phyloP scores from a whole-genome alignment of 35 echinoderm and acorn worm genomes.

The Ptychodera flava region DNA sequence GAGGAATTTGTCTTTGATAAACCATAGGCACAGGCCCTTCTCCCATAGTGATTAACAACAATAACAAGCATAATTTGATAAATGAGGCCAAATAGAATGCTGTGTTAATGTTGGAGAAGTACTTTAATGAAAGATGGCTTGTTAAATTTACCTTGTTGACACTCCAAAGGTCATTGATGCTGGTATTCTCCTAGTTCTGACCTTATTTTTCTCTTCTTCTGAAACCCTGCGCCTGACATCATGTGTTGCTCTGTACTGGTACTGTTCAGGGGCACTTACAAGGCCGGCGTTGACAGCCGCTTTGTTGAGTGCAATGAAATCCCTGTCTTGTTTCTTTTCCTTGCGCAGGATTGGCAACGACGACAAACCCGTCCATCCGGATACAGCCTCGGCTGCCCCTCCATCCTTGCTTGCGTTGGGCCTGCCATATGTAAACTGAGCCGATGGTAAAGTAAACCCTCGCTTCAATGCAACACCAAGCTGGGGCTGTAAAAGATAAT shows the following conservation, averaged over 20 bases:
- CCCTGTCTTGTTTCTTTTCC: slow-evolving; percentile 83
- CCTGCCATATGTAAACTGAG: slow-evolving; percentile 84
- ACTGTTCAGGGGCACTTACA: slow-evolving; percentile 85
- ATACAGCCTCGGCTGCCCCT: slow-evolving; percentile 75
- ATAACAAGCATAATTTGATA: too few relatives aligned
- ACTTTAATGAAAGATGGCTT: too few relatives aligned
- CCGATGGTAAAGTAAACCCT: slow-evolving; percentile 71
- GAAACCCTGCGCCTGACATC: slow-evolving; percentile 79
- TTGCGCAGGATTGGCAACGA: slow-evolving; percentile 36
- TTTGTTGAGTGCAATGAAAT: slow-evolving; percentile 95
- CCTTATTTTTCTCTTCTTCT: slow-evolving; percentile 97
- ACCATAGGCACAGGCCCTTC: too few relatives aligned
- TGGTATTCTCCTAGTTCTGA: slow-evolving; percentile 89
- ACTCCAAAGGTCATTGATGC: slow-evolving; percentile 95
- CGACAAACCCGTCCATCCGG: slow-evolving; percentile 48
- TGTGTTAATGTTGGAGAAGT: too few relatives aligned
- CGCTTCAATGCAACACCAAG: slow-evolving; percentile 74
- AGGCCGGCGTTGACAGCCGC: slow-evolving; percentile 79
- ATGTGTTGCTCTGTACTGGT: slow-evolving; percentile 97
- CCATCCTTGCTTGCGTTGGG: slow-evolving; percentile 82
- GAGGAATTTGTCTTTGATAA: too few relatives aligned
- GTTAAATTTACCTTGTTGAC: slow-evolving; percentile 88
- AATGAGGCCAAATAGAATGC: too few relatives aligned
- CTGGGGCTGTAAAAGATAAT: slow-evolving; percentile 64
- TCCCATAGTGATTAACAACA: too few relatives aligned